Conservation (phyloP, 2,888 invertebrate species). For the Caenorhabditis sulstoni region DNA sequence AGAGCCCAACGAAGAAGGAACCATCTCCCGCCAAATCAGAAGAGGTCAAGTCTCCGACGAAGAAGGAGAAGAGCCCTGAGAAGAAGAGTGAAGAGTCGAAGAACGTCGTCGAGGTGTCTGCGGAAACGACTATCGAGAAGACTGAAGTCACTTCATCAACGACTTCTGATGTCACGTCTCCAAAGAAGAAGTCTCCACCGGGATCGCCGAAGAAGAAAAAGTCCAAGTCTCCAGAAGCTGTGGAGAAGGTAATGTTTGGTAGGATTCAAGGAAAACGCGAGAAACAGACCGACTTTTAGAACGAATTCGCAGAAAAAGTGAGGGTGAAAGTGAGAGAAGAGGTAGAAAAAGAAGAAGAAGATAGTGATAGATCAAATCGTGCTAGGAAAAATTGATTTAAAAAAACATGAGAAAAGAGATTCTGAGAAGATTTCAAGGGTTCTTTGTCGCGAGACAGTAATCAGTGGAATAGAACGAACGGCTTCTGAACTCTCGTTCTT, state of each 20-base stretch:
- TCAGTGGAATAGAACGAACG: neutral
- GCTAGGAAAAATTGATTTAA: constrained; percentile 13
- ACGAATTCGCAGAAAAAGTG: constrained; percentile 18
- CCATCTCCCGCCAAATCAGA: constrained; percentile 5
- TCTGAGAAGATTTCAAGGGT: too few species aligned
- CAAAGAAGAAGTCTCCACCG: constrained; percentile 32
- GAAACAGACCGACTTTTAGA: constrained; percentile 12
- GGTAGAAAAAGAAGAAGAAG: constrained; percentile 2
- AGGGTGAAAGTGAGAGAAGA: constrained; percentile 11
- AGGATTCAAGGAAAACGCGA: constrained; percentile 22
- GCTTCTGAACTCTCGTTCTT: neutral
- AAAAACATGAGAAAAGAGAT: neutral
- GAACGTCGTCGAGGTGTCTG: constrained; percentile 11
- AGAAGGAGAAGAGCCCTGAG: constrained; percentile 13
- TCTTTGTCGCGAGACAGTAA: too few species aligned
- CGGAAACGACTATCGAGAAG: constrained; percentile 21
- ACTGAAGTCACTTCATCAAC: constrained; percentile 14
- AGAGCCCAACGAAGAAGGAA: constrained; percentile 26
- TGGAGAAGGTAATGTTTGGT: constrained; percentile 50
- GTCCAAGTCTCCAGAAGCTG: constrained; percentile 42
- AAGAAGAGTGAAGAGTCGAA: constrained; percentile 3
- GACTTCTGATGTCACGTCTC: constrained; percentile 31
- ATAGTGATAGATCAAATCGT: constrained; percentile 31
- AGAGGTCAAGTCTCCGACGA: constrained; percentile 29
- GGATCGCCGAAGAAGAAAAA: constrained; percentile 20